Base-by-base conservation (phyloP, 2,888 invertebrate genomes). In the Netelia virgata region DNA sequence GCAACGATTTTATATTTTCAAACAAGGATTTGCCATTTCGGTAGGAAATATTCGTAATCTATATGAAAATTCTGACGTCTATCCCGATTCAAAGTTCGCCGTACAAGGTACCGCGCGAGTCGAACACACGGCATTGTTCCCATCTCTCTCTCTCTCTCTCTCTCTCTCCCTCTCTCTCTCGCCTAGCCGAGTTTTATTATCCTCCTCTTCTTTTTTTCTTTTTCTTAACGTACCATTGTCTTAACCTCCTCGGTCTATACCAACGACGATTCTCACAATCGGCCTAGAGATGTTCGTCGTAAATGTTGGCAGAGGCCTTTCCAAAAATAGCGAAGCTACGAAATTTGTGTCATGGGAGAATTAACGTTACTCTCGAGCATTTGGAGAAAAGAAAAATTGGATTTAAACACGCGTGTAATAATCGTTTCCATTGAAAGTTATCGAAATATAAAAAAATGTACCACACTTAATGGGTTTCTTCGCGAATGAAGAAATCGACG, bases 231-330 rank as follows among this genome's bases (percentile, higher is more conserved):
- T 61, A 50, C 78, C 75, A 82, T 82, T 85, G 81, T 84, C 74
- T 82, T 53, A 61, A 72, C 70, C 41, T 66, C 69, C 61, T 57
- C 50, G 64, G 36, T 14, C 41, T 55, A 53, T 59, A 72, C 43
- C 53, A 28, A 28, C 28, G 69, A 64, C 68, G 55, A 75, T 64
- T 79, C 80, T 66, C 80, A 72, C 76, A 80, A 80, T 80, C 61
- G 61, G 50, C 53, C 41, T 18, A 28, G 47, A 79, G 63, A 69
- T 70, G 74, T 80, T 83, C 76, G 76, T 68, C 76, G 68, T 68
- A 20, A 53, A 80, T 76, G 76, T 80, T 84, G 76, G 76, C 83
- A 84, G 76, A 70, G 72, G 76, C 61, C 68, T 84, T 84, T 84
- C 55, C 80, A 53, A 66, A 80, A 84, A 80, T 47, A 53, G 43